Percentiles rank a stretch among this genome's conserved stretches.
Conservation (phyloP, 2,888 invertebrate genomes). For the Blera fallax region DNA sequence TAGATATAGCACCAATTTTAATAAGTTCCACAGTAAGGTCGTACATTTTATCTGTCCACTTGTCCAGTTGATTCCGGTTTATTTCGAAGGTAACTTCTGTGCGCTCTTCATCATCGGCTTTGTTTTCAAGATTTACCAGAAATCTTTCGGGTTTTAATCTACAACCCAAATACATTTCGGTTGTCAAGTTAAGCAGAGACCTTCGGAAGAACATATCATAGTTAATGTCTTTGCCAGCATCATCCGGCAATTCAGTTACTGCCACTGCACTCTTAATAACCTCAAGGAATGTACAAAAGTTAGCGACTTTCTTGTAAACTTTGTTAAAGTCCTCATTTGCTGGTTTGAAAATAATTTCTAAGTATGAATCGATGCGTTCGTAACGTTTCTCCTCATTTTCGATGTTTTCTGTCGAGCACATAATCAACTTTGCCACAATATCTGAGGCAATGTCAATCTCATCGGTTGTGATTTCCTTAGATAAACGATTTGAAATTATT, state of each 20-base stretch:
- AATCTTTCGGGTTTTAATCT: slow-evolving; percentile 40
- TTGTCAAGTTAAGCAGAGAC: slow-evolving; percentile 76
- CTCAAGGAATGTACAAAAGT: slow-evolving; percentile 76
- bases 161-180: slow-evolving; percentile 77
- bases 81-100: slow-evolving; percentile 79
- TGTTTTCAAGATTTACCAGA: slow-evolving; percentile 55
- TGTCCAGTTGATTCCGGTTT: slow-evolving; percentile 77
- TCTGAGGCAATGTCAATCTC: slow-evolving; percentile 77
- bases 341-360: slow-evolving; percentile 62
- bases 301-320: slow-evolving; percentile 67
- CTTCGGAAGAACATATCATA: slow-evolving; percentile 74
- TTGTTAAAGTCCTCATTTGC: slow-evolving; percentile 51
- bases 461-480: slow-evolving; percentile 31
- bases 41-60: slow-evolving; percentile 78
- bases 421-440: slow-evolving; percentile 77
- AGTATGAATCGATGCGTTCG: slow-evolving; percentile 75
- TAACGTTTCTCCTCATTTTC: slow-evolving; percentile 74
- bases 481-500: slow-evolving; percentile 75
- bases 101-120: slow-evolving; percentile 76
- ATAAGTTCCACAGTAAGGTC: slow-evolving; percentile 75
- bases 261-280: slow-evolving; percentile 74
- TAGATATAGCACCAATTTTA: slow-evolving; percentile 75
- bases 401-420: slow-evolving; percentile 78
- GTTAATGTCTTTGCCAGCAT: slow-evolving; percentile 63
- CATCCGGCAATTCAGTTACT: slow-evolving; percentile 69